Conservation (phyloP, 2,888 invertebrate species). For the Acleris emargana region DNA sequence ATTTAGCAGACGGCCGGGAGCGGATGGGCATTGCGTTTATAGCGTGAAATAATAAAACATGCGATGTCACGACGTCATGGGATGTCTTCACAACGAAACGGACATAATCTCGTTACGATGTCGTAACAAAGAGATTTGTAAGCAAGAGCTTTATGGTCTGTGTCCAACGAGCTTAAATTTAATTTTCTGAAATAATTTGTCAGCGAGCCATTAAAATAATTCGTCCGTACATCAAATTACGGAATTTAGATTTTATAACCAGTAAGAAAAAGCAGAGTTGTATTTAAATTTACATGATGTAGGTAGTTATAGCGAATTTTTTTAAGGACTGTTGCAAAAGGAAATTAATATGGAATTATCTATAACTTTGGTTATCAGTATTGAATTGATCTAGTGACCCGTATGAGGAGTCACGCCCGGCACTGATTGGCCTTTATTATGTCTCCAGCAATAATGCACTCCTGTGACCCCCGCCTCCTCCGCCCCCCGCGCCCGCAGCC, state of each 20-base stretch:
- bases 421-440: slow-evolving; percentile 42
- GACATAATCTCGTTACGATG: slow-evolving; percentile 83
- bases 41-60: slow-evolving; percentile 77
- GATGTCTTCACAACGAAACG: slow-evolving; percentile 76
- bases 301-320: not conserved
- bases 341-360: not conserved
- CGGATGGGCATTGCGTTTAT: slow-evolving; percentile 60
- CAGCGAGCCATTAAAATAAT: slow-evolving; percentile 79
- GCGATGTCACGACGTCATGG: slow-evolving; percentile 72
- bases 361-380: not conserved
- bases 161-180: slow-evolving; percentile 83
- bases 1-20: slow-evolving; percentile 57
- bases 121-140: slow-evolving; percentile 84
- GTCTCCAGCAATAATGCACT: slow-evolving; percentile 63
- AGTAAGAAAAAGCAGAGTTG: slow-evolving; percentile 48
- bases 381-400: slow-evolving; percentile 29
- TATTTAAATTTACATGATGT: slow-evolving; percentile 40
- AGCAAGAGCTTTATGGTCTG: slow-evolving; percentile 82
- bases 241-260: slow-evolving; percentile 62
- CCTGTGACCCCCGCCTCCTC: slow-evolving; percentile 55
- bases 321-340: too few relatives aligned
- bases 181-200: slow-evolving; percentile 83
- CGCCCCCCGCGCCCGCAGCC: slow-evolving; percentile 44
- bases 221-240: slow-evolving; percentile 65
- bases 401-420: slow-evolving; percentile 27